A percentile compares a stretch with the other conserved stretches of the same genome.
These are phyloP conservation scores for Artemia sinica DNA, from an alignment of 2,888 invertebrate genomes.

Conservation along the genomic window DNA sequence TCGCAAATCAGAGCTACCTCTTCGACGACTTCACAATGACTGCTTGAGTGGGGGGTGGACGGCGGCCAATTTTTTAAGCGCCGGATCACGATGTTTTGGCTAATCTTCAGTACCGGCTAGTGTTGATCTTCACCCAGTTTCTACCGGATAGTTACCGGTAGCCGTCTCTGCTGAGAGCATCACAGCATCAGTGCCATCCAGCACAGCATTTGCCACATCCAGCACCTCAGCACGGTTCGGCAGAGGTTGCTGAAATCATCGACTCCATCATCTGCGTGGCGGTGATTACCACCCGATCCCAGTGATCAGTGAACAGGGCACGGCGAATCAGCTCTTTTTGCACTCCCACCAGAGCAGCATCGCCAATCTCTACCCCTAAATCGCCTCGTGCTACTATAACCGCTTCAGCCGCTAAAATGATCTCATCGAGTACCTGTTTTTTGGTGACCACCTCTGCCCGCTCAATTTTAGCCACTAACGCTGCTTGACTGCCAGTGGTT, in stretches of 20 bases:
- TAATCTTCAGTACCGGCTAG: constrained; percentile 10
- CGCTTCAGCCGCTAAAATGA: constrained; percentile 19
- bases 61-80: too few species aligned
- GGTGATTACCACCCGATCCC: constrained; percentile 19
- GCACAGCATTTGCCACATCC: constrained; percentile 21
- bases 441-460: constrained; percentile 12
- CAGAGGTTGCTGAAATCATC: constrained; percentile 19
- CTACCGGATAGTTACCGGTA: constrained; percentile 19
- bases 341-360: neutral
- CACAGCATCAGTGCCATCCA: constrained; percentile 22
- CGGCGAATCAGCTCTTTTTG: constrained; percentile 20
- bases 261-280: constrained; percentile 24
- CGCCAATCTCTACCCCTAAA: constrained; percentile 19
- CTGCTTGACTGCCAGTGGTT: neutral
- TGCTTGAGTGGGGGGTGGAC: too few species aligned
- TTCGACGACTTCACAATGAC: too few species aligned
- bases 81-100: too few species aligned
- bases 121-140: constrained; percentile 20
- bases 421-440: constrained; percentile 19
- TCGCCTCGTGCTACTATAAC: constrained; percentile 24
- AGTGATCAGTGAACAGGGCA: neutral
- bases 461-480: constrained; percentile 22
- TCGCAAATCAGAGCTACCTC: too few species aligned
- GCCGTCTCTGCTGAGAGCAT: constrained; percentile 23
- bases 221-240: constrained; percentile 20